Base-by-base conservation (phyloP, 2,113 vertebrate genomes). In the Candoia aspera region DNA sequence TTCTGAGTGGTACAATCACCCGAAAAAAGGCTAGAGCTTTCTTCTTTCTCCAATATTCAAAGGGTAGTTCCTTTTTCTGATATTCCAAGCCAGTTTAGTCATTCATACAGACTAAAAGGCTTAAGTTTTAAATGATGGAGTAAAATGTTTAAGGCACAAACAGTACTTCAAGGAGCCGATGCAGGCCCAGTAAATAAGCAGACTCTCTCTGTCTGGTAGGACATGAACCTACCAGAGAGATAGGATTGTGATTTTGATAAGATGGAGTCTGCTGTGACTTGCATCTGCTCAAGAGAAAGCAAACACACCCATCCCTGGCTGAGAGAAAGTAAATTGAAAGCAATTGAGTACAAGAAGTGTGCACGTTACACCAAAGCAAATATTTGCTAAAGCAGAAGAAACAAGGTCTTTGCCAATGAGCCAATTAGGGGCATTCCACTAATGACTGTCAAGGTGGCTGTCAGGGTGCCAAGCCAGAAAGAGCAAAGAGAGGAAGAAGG, bases 71-170 rank as follows among this genome's bases (percentile, higher is more conserved):
- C 9, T 91, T 89, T 85, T 92, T 87, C 53, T 91, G 94, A 90
- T 6, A 93, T 89, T 95, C 88, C 58, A 64, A 95, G 93, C 91
- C 92, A 94, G 94, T 94, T 95, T 94, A 91, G 93, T 95, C 90
- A 90, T 86, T 93, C 92, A 91, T 85, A 84, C 92, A 95, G 91
- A 79, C 93, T 93, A 94, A 96, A 96, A 96, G 46, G 54, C 87
- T 87, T 95, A 90, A 93, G 92, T 88, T 53, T 91, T 92, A 91
- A 89, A 89, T 73, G 62, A 49, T 53, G 49, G 96, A 94, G 92
- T 53, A 93, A 13, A 92, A 92, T 84, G 90, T 91, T 92, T 49
- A 94, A 92, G 26, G 86, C 68, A 86, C 9, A 19, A 79, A 58
- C 19, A 59, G 90, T 89, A 89, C 95, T 91, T 89, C 90, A 89